Evolutionary conservation across 2,113 vertebrate genomes (phyloP), one percentile per base, ranked within the genome.

Genomic region (Dunckerocampus dactyliophorus): DNA sequence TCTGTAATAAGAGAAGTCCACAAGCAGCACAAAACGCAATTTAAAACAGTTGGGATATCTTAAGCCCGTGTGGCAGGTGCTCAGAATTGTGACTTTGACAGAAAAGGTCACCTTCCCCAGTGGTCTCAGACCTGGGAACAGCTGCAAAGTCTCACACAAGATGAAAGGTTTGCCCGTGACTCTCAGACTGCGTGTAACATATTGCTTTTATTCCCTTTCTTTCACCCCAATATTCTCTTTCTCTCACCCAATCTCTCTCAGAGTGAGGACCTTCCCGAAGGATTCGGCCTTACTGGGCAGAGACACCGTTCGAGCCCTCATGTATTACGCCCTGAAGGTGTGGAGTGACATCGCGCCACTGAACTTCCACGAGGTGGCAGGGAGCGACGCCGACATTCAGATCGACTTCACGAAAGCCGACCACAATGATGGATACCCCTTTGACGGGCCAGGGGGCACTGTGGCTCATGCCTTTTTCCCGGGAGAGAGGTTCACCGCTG

Each of bases 251-350:
- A n/a, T 48, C 28, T 56, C 37, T 37, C 31, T 39, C 76, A 99
- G 96, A 81, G 94, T 99, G 68, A 91, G 95, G 34, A 96, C 91
- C 0, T 98, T 96, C 78, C 96, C 96, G 0, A 93, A 91, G 63
- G 94, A 94, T 62, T 94, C 95, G 0, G 88, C 91, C 0, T 48
- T 83, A 20, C 86, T 99, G 81, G 94, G 94, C 69, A 91, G 92
- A 0, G 96, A 98, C 89, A 98, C 95, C 0, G 93, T 98, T 20
- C 92, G 96, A 0, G 95, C 95, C 0, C 93, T 99, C 58, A 94
- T 99, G 95, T 93, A 95, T 82, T 97, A 97, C 0, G 96, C 95
- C 8, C 85, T 99, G 72, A 98, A 98, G 82, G 96, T 96, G 59
- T 99, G 97, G 96, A 96, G 95, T 0, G 96, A 99, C 84, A 94